A percentile compares a stretch with the other conserved stretches of the same genome.
Conservation (phyloP, 2,113 vertebrate species). For the Melanostigma gelatinosum region DNA sequence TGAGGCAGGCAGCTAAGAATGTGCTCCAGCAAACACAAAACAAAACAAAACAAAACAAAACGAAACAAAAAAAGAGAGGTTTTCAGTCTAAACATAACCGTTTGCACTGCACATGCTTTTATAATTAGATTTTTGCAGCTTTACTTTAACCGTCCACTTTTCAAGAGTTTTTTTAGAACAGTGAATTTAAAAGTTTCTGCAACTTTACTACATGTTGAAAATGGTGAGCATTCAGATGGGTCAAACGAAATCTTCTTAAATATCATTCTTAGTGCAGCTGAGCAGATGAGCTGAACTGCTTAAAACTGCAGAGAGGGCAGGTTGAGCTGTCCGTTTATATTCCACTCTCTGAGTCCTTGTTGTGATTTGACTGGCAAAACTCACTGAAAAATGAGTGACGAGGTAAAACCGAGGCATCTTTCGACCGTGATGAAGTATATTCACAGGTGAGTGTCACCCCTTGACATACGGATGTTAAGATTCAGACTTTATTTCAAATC, state of each 20-base stretch:
- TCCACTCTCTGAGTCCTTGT: background rate
- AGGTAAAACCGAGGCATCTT: background rate
- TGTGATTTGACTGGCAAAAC: background rate
- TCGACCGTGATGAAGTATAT: background rate
- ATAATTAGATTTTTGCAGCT: background rate
- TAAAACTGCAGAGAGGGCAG: background rate
- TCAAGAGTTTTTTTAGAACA: background rate
- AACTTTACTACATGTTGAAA: background rate
- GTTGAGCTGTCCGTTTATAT: background rate
- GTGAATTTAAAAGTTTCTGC: background rate
- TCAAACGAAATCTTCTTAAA: background rate
- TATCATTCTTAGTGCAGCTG: background rate
- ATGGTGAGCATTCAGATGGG: background rate
- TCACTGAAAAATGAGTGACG: background rate
- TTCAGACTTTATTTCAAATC: constrained; percentile 28
- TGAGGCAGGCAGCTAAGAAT: background rate
- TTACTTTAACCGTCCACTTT: background rate
- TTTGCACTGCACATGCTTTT: background rate
- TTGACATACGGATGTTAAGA: background rate
- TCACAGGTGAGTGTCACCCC: background rate
- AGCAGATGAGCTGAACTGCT: background rate
- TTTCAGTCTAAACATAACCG: background rate
- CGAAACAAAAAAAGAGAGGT: background rate
- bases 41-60: background rate
- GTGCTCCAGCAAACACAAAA: background rate